These are phyloP conservation scores for Geopemphigus sp. DNA, from an alignment of 1,140 invertebrate species.

Conservation along the genomic window DNA sequence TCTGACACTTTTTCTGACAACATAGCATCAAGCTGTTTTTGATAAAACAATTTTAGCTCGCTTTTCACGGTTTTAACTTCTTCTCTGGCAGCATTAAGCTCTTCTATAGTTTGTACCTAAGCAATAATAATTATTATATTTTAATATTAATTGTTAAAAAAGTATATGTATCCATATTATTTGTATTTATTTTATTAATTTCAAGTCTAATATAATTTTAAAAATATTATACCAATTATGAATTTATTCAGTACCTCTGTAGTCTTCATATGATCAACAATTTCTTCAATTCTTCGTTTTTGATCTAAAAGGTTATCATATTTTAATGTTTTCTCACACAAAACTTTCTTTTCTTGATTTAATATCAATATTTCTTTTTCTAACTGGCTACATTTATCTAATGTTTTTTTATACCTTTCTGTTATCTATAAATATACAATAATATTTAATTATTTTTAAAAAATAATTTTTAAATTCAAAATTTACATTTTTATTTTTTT, in stretches of 20 bases:
- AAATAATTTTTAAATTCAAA: not conserved
- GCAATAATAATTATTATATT: not conserved
- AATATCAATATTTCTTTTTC: conserved; percentile 37
- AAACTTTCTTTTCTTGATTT: conserved; percentile 15
- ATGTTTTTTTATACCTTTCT: conserved; percentile 6
- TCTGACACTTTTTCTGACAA: conserved; percentile 36
- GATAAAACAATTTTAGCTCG: conserved; percentile 34
- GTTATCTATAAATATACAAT: not conserved
- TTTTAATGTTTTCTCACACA: conserved; percentile 32
- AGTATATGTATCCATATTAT: too few species aligned
- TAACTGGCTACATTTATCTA: conserved; percentile 24
- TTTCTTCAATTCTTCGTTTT: conserved; percentile 45
- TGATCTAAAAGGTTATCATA: conserved; percentile 45
- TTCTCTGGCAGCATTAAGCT: conserved; percentile 30
- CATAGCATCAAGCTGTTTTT: conserved; percentile 46
- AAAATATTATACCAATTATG: not conserved
- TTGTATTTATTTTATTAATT: too few species aligned
- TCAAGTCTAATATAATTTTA: not conserved
- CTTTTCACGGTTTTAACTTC: conserved; percentile 43
- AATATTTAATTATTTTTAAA: not conserved
- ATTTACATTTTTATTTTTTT: conserved; percentile 41
- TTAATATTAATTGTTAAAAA: not conserved
- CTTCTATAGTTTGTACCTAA: conserved; percentile 11
- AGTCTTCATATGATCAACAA: conserved; percentile 32
- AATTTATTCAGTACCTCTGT: conserved; percentile 5